These are phyloP conservation scores for Lepetodrilus schrolli DNA, from an alignment of 2,888 invertebrate species.

Conservation along the genomic window DNA sequence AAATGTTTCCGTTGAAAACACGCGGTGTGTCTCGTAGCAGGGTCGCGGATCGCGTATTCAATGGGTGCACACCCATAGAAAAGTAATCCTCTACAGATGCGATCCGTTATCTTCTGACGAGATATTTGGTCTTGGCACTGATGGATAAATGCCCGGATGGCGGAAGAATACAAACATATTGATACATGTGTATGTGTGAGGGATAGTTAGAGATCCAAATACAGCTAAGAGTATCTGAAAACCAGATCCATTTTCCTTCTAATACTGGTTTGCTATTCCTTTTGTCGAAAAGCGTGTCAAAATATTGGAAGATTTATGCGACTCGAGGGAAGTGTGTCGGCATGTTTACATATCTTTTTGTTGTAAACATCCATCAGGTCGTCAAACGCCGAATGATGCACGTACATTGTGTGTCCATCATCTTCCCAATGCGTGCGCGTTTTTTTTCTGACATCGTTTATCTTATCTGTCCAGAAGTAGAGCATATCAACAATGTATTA, in stretches of 20 bases:
- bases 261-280: not conserved
- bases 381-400: not conserved
- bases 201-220: no score
- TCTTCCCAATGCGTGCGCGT: not conserved
- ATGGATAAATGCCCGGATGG: not conserved
- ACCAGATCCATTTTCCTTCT: not conserved
- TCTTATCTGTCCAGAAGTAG: not conserved
- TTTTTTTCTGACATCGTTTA: not conserved
- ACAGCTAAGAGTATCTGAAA: no score
- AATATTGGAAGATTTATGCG: not conserved
- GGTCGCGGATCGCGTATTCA: no score
- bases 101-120: no score
- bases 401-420: not conserved
- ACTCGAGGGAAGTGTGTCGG: not conserved
- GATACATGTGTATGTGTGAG: no score
- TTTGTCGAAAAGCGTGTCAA: not conserved
- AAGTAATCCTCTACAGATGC: no score
- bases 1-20: not conserved
- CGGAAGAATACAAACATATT: not conserved
- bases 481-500: not conserved
- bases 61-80: no score
- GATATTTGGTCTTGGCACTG: not conserved
- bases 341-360: not conserved
- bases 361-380: not conserved
- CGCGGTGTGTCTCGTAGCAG: no score